Percentiles rank a stretch among this genome's conserved stretches.
phyloP scores from a whole-genome alignment of 2,888 invertebrate species.

The Callyntrura guangdongensis region DNA sequence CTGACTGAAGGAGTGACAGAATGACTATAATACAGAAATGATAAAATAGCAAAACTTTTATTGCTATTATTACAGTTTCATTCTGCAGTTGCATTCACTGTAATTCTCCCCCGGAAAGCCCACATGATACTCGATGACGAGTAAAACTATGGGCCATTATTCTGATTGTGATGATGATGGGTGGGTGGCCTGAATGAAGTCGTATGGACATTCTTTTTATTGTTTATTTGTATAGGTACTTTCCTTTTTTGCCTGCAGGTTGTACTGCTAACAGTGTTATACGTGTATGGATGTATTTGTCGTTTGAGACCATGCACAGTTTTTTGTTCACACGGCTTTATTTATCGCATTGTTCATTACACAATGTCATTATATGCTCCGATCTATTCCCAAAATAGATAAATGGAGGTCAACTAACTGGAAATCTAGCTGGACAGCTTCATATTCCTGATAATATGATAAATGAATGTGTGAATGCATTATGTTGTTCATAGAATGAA shows the following conservation, averaged over 20 bases:
- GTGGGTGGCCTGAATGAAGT: background rate
- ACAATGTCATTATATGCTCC: no score
- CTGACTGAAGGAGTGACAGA: conserved; percentile 1
- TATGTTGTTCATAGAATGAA: background rate
- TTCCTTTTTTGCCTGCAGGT: background rate
- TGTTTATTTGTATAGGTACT: background rate
- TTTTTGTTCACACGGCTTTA: no score
- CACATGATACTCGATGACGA: conserved; percentile 46
- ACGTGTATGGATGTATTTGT: no score
- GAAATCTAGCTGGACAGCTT: conserved; percentile 39
- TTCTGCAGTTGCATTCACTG: conserved; percentile 18
- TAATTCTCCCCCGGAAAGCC: conserved; percentile 51
- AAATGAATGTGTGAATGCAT: background rate
- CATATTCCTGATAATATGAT: conserved; percentile 2
- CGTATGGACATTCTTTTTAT: background rate
- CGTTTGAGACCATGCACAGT: no score
- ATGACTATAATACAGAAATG: conserved; percentile 15
- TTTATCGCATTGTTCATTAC: no score
- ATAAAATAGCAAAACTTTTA: conserved; percentile 46
- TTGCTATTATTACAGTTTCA: conserved; percentile 16
- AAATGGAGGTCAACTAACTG: conserved; percentile 47
- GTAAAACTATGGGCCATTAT: conserved; percentile 45
- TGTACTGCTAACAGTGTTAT: background rate
- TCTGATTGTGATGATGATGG: conserved; percentile 40
- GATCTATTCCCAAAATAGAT: background rate